These are phyloP conservation scores for Aspiorhynchus laticeps DNA, from an alignment of 2,113 vertebrate species.

Conservation along the genomic window DNA sequence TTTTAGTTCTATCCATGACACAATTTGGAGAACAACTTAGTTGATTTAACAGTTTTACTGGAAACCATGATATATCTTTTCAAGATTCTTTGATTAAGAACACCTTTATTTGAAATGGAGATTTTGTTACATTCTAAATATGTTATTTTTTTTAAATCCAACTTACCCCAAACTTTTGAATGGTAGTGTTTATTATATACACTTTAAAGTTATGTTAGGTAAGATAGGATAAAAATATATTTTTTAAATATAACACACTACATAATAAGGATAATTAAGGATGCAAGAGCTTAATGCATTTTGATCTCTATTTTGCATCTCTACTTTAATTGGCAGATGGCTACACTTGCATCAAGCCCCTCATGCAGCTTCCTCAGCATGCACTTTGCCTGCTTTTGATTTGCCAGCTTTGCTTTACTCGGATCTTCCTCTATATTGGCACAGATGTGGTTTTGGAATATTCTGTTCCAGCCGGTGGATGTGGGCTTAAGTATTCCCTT, in stretches of 20 bases:
- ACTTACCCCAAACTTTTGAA: background rate
- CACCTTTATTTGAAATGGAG: background rate
- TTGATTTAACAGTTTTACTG: background rate
- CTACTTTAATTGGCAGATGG: conserved; percentile 65
- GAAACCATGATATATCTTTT: background rate
- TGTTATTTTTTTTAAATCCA: background rate
- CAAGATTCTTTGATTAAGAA: background rate
- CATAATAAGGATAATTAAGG: conserved; percentile 48
- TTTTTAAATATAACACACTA: background rate
- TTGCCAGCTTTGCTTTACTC: conserved; percentile 61
- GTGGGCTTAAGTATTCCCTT: conserved; percentile 53
- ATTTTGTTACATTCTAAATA: background rate
- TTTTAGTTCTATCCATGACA: background rate
- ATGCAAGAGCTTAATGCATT: conserved; percentile 72
- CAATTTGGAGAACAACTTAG: no score
- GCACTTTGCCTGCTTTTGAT: conserved; percentile 66
- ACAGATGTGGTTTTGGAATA: conserved; percentile 73
- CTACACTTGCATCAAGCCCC: conserved; percentile 65
- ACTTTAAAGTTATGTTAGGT: background rate
- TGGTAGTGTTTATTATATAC: background rate
- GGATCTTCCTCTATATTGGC: conserved; percentile 76
- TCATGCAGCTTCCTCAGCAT: conserved; percentile 75
- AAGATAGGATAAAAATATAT: background rate
- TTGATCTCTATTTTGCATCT: conserved; percentile 68
- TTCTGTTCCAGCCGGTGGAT: conserved; percentile 78